Base-by-base conservation (phyloP, 2,888 invertebrate species). In the Amorpha juglandis region DNA sequence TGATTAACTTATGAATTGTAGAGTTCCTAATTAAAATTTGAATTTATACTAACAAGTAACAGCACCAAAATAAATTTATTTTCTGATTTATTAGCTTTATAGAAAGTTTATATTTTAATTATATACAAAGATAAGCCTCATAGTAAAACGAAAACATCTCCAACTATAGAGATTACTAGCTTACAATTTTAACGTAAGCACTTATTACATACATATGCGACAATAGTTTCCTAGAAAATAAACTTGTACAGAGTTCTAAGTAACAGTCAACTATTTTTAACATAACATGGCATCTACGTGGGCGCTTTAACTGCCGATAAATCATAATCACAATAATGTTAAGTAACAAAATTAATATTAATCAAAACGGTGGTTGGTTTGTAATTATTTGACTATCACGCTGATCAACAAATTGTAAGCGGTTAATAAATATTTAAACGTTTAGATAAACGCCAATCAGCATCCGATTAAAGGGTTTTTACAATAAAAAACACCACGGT, bases 391-490 rank as follows among this genome's bases (percentile, higher is more conserved):
- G 58, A 42, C 58, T 38, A 58, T 58, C 58, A 12, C 38, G 6
- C 16, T 64, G 35, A 52, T 64, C 50, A 53, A 64, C 53, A 53
- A 64, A 53, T 64, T 64, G 52, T 53, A 42, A 38, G 63, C 38
- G 38, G 42, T 58, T 76, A 77, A 79, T 79, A 73, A 77, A 78
- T 69, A 77, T 82, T 79, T 76, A 81, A 84, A 81, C 76, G 76
- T 71, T 75, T 70, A 71, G 70, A 77, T 77, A 76, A 76, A 74
- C 74, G 74, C 72, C 74, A 74, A 78, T 82, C 78, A 78, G 76
- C 69, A 71, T 73, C 69, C 75, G 76, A 82, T 83, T 83, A 83
- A 82, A 80, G 76, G 70, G 66, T 77, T 81, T 58, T 81, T 79
- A 73, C 74, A 78, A 80, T 77, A 78, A 78, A 78, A 53, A 58